Conservation (phyloP, 2,113 vertebrate species). For the Rhynchomys soricoides region DNA sequence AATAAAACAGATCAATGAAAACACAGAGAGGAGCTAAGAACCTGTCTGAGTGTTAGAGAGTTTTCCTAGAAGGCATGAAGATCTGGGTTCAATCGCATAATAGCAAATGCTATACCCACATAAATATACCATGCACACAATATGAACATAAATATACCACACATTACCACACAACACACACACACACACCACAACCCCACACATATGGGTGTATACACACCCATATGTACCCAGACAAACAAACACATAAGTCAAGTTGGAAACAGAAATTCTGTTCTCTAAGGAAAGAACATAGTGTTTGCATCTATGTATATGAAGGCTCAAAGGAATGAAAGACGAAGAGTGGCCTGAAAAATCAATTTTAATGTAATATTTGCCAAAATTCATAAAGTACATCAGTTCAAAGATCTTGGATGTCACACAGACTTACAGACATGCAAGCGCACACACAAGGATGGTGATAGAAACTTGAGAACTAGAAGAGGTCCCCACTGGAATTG, state of each 20-base stretch:
- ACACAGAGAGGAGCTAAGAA: not conserved
- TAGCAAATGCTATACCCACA: not conserved
- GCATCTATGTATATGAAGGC: not conserved
- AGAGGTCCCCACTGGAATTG: not conserved
- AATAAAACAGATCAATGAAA: not conserved
- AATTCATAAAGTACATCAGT: not conserved
- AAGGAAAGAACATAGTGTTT: not conserved
- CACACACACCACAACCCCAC: accelerated
- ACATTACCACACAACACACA: not conserved
- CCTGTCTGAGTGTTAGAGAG: not conserved
- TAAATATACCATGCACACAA: not conserved
- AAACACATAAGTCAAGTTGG: not conserved
- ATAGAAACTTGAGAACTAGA: not conserved
- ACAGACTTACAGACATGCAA: not conserved
- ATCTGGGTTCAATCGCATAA: not conserved
- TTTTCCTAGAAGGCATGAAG: not conserved
- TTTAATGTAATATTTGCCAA: not conserved
- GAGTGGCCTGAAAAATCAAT: not conserved
- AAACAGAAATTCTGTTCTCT: too few relatives aligned
- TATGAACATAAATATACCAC: not conserved
- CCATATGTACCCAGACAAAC: not conserved
- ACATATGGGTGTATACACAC: not conserved
- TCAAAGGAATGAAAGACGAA: not conserved
- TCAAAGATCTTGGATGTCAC: not conserved
- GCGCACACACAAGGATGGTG: not conserved